These are phyloP conservation scores for Phyllotreta cruciferae DNA, from an alignment of 2,888 invertebrate genomes.

Conservation along the genomic window DNA sequence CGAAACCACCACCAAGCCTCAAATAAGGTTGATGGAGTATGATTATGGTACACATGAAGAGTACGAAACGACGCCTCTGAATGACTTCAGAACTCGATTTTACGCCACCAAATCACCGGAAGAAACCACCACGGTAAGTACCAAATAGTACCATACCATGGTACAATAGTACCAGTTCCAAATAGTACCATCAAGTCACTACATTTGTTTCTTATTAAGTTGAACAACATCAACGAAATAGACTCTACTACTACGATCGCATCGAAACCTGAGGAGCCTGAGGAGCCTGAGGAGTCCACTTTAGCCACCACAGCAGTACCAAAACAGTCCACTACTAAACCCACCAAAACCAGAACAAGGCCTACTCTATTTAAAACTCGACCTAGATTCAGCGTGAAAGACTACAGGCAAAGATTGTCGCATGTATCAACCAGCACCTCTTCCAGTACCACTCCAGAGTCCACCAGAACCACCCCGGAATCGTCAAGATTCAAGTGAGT, in stretches of 20 bases:
- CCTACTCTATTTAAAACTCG: conserved; percentile 66
- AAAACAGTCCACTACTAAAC: conserved; percentile 49
- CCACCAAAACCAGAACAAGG: conserved; percentile 53
- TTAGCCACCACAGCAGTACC: conserved; percentile 54
- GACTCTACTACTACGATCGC: conserved; percentile 48
- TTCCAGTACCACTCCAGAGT: conserved; percentile 49
- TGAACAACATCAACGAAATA: conserved; percentile 49
- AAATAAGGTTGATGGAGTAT: conserved; percentile 18
- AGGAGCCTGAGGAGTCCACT: conserved; percentile 34
- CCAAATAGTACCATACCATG: too few relatives aligned
- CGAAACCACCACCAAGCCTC: conserved; percentile 7
- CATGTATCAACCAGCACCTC: conserved; percentile 62
- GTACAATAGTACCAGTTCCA: too few relatives aligned
- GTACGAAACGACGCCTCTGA: conserved; percentile 16
- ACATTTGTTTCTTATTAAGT: conserved; percentile 5
- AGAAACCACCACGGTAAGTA: conserved; percentile 32
- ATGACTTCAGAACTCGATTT: conserved; percentile 2
- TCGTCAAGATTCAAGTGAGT: conserved; percentile 35
- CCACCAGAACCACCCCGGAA: conserved; percentile 35
- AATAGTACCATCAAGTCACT: too few relatives aligned
- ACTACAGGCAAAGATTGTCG: conserved; percentile 72
- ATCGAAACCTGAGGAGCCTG: conserved; percentile 34
- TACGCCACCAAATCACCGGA: conserved; percentile 14
- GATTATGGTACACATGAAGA: conserved; percentile 13
- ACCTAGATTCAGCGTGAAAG: conserved; percentile 79